These are phyloP conservation scores for Eulithis testata DNA, from an alignment of 2,888 invertebrate species.

Conservation along the genomic window DNA sequence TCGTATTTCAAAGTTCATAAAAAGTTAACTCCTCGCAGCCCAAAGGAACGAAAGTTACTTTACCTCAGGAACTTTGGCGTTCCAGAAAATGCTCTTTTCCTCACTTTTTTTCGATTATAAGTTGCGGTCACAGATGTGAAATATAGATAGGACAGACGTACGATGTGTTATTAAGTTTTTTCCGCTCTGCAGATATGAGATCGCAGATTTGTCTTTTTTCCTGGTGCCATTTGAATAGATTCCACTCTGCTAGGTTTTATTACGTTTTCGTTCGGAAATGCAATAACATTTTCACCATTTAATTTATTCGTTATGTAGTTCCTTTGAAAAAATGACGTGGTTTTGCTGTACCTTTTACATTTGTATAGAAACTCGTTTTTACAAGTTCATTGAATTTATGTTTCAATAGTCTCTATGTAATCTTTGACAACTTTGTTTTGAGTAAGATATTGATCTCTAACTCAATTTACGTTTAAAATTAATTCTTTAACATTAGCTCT, in stretches of 20 bases:
- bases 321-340: not conserved
- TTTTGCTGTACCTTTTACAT: no score
- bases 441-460: no score
- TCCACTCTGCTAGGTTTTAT: conserved; percentile 2
- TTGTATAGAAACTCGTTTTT: no score
- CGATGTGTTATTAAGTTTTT: conserved; percentile 34
- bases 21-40: conserved; percentile 43
- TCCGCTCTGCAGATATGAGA: conserved; percentile 13
- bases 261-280: not conserved
- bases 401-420: no score
- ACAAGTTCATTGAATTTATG: no score
- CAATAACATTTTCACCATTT: conserved; percentile 4
- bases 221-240: conserved; percentile 18
- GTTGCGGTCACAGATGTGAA: conserved; percentile 37
- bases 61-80: conserved; percentile 28
- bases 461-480: no score
- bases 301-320: not conserved
- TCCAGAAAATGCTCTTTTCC: conserved; percentile 35
- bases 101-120: conserved; percentile 42
- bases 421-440: no score
- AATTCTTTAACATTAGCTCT: no score
- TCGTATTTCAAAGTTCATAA: conserved; percentile 45
- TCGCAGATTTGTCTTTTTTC: conserved; percentile 16
- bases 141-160: conserved; percentile 29
- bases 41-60: conserved; percentile 34